Conservation (phyloP, 2,797 vertebrate genomes). For the Ara ararauna region DNA sequence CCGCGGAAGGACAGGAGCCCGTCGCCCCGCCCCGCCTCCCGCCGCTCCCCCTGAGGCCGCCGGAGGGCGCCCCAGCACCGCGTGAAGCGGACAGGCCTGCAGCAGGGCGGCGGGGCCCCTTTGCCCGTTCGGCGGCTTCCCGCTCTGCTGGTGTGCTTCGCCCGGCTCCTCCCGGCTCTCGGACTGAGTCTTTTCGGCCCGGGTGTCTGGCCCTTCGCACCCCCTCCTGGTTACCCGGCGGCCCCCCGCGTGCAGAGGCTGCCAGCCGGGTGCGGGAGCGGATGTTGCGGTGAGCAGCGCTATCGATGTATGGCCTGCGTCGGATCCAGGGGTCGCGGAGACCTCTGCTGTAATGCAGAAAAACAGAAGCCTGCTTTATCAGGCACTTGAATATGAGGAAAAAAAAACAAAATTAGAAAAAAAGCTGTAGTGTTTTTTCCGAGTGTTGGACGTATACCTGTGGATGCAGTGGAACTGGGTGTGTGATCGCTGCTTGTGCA, state of each 20-base stretch:
- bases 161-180: no score
- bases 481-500: background rate
- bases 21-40: background rate
- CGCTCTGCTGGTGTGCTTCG: background rate
- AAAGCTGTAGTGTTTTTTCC: rapidly evolving
- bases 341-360: no score
- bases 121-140: background rate
- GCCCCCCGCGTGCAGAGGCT: no score
- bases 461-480: background rate
- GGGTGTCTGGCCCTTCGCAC: rapidly evolving
- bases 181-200: background rate
- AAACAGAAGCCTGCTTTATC: background rate
- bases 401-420: background rate
- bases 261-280: no score
- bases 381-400: rapidly evolving
- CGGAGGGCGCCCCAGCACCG: conserved; percentile 19
- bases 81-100: background rate
- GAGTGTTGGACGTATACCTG: background rate
- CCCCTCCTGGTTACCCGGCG: no score
- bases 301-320: no score
- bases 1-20: background rate
- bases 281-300: background rate
- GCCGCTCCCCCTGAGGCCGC: background rate
- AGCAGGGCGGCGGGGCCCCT: rapidly evolving
- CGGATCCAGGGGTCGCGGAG: background rate